Conservation (phyloP, 2,797 vertebrate genomes). For the Acanthiza pusilla region DNA sequence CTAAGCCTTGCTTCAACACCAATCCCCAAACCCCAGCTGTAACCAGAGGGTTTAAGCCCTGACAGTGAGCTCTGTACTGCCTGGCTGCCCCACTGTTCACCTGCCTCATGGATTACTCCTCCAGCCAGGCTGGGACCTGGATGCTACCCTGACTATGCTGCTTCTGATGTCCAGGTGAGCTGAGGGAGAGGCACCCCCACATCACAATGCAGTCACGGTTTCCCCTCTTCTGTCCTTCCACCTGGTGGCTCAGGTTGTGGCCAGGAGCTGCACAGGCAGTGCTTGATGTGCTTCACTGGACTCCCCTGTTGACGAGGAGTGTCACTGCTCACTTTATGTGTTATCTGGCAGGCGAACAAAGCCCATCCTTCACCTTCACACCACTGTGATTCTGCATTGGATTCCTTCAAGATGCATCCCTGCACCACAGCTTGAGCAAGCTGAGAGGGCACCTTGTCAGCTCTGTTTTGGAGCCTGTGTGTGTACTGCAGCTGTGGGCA, state of each 20-base stretch:
- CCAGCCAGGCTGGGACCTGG: not conserved
- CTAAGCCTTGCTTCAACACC: not conserved
- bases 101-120: not conserved
- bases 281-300: not conserved
- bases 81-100: not conserved
- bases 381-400: accelerated
- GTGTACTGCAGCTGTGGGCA: not conserved
- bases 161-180: not conserved
- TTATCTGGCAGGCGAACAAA: not conserved
- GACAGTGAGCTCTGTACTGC: not conserved
- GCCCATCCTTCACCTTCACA: not conserved
- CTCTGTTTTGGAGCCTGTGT: not conserved
- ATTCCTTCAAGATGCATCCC: not conserved
- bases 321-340: not conserved
- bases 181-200: not conserved
- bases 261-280: not conserved
- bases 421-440: not conserved
- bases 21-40: not conserved
- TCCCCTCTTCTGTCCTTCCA: not conserved
- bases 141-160: not conserved
- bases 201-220: accelerated
- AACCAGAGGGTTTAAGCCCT: not conserved
- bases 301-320: not conserved
- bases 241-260: not conserved
- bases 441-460: not conserved